These are phyloP conservation scores for Lathamus discolor DNA, from an alignment of 2,113 vertebrate genomes.

Conservation along the genomic window DNA sequence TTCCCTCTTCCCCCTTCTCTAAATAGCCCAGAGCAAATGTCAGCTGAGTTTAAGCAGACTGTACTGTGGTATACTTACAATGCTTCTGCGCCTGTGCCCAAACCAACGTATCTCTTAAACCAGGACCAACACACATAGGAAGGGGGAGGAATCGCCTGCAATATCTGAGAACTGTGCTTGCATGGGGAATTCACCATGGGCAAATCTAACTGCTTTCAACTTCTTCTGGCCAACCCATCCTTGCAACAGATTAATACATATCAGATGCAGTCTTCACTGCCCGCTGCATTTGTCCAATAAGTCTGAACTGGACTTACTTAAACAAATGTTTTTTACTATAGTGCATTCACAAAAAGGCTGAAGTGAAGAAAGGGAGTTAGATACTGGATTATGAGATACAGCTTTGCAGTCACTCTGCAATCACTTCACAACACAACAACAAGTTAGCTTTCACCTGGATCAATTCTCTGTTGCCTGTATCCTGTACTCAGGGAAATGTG, in stretches of 20 bases:
- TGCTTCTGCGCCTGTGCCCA: background rate
- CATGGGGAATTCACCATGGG: background rate
- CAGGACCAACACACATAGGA: background rate
- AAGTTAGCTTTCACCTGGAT: background rate
- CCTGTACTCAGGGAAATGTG: background rate
- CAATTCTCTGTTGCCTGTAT: background rate
- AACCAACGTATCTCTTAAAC: background rate
- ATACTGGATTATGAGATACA: background rate
- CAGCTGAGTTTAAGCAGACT: background rate
- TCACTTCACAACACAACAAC: background rate
- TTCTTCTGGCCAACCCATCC: background rate
- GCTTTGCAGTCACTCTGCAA: background rate
- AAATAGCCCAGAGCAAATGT: background rate
- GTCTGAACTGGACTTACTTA: background rate
- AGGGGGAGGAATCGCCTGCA: background rate
- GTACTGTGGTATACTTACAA: too few relatives aligned
- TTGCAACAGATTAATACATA: accelerated
- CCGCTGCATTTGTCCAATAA: background rate
- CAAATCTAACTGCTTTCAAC: background rate
- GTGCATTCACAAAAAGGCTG: background rate
- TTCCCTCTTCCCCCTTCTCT: background rate
- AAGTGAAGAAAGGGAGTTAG: background rate
- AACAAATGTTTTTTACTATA: background rate
- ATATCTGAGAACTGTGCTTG: background rate
- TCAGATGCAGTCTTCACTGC: background rate